A percentile compares a stretch with the other conserved stretches of the same genome.
These are phyloP conservation scores for Paramormyrops hopkinsi DNA, from an alignment of 2,797 vertebrate species.

Conservation along the genomic window DNA sequence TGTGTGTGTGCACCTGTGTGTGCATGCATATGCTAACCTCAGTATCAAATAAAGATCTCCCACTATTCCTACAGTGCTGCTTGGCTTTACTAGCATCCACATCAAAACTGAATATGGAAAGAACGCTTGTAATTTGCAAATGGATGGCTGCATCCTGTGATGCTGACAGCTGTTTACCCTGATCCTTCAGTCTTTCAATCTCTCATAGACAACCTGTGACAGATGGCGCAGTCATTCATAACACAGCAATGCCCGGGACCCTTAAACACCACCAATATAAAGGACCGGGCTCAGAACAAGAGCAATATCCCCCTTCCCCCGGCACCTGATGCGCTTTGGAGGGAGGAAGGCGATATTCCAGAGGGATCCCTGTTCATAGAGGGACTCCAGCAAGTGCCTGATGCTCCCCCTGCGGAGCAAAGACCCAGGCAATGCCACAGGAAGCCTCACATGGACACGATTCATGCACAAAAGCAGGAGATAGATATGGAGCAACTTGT, in stretches of 20 bases:
- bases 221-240: constrained; percentile 7
- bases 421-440: neutral
- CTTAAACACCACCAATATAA: constrained; percentile 17
- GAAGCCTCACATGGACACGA: neutral
- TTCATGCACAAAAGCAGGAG: neutral
- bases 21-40: neutral
- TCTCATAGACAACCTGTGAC: constrained; percentile 20
- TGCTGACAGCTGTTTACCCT: constrained; percentile 26
- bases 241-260: neutral
- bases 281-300: constrained; percentile 7
- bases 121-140: constrained; percentile 22
- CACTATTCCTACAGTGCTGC: neutral
- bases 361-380: neutral
- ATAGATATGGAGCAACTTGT: neutral
- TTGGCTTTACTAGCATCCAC: neutral
- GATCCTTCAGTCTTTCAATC: constrained; percentile 9
- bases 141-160: constrained; percentile 13
- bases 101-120: neutral
- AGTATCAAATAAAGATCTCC: neutral
- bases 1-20: neutral
- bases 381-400: neutral
- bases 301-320: neutral
- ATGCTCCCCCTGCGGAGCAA: neutral
- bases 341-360: neutral
- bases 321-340: neutral